A percentile compares a stretch with the other conserved stretches of the same genome.
Evolutionary conservation across 2,888 invertebrate species (phyloP).

Genomic region (Rhagonycha lutea): DNA sequence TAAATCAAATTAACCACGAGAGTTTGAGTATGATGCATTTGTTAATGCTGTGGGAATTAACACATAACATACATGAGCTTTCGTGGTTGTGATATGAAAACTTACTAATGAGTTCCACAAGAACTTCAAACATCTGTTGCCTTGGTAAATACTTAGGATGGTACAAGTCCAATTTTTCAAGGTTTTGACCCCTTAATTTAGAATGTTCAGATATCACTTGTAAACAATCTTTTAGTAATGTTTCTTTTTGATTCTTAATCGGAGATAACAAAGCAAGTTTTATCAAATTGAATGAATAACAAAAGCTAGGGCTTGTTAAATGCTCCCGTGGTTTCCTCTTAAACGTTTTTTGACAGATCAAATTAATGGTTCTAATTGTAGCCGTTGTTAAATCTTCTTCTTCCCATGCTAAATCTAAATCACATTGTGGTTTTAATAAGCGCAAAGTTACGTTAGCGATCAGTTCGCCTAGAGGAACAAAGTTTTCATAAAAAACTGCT

Average conservation of each 20-base stretch:
- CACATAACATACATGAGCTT: too few species aligned
- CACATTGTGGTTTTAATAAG: constrained; percentile 79
- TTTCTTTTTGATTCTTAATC: constrained; percentile 58
- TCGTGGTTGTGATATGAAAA: constrained; percentile 10
- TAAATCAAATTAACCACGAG: not conserved
- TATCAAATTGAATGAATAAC: constrained; percentile 81
- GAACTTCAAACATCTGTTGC: constrained; percentile 77
- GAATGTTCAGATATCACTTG: constrained; percentile 76
- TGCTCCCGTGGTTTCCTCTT: constrained; percentile 47
- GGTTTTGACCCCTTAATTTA: constrained; percentile 59
- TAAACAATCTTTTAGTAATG: constrained; percentile 63
- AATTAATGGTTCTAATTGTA: constrained; percentile 64
- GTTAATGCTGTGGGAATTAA: too few species aligned
- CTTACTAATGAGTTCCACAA: constrained; percentile 77
- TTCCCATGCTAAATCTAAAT: constrained; percentile 77
- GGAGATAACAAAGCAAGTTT: constrained; percentile 62
- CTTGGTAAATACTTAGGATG: constrained; percentile 82
- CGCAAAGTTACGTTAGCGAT: constrained; percentile 75
- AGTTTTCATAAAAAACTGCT: constrained; percentile 58
- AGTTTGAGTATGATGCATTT: too few species aligned
- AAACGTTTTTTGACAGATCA: constrained; percentile 61
- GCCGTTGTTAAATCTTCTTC: constrained; percentile 68
- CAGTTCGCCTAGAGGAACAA: constrained; percentile 59
- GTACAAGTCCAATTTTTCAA: constrained; percentile 59
- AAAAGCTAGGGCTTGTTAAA: constrained; percentile 77